phyloP scores from a whole-genome alignment of 2,797 vertebrate species.

The Momotus momota region DNA sequence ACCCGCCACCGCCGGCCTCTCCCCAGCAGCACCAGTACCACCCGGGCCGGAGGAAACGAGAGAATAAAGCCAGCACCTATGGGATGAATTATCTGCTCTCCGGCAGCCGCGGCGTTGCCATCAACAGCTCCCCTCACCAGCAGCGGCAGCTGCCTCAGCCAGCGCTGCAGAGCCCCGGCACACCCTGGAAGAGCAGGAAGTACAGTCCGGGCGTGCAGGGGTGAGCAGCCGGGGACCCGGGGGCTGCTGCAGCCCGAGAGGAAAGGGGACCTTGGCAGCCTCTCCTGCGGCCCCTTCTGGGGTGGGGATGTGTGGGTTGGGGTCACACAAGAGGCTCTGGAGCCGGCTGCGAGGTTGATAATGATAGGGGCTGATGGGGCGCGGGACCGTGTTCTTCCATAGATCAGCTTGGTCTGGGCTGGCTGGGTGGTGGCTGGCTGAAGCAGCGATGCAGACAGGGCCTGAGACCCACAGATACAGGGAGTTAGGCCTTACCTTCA shows the following conservation, averaged over 20 bases:
- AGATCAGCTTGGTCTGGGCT: not conserved
- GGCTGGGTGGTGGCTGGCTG: not conserved
- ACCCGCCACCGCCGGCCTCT: constrained; percentile 75
- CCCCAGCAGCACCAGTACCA: constrained; percentile 83
- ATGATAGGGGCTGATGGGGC: fast-evolving
- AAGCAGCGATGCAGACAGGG: not conserved
- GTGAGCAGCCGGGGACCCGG: constrained; percentile 80
- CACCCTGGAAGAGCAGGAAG: constrained; percentile 93
- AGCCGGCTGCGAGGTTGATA: not conserved
- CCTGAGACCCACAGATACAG: too few relatives aligned
- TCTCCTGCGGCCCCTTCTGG: not conserved
- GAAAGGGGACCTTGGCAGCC: not conserved
- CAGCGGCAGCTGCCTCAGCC: constrained; percentile 57
- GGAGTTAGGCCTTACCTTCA: not conserved
- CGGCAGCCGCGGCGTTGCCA: constrained; percentile 77
- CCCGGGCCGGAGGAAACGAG: constrained; percentile 93
- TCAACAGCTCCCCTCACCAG: constrained; percentile 54
- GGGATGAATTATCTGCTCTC: constrained; percentile 95
- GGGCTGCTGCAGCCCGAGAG: not conserved
- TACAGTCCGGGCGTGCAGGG: constrained; percentile 93
- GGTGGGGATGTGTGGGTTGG: not conserved
- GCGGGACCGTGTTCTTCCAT: fast-evolving
- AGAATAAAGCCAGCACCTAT: constrained; percentile 98
- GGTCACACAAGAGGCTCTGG: not conserved
- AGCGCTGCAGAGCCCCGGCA: constrained; percentile 82